Conservation (phyloP, 1,140 invertebrate species). For the Galendromus occidentalis region DNA sequence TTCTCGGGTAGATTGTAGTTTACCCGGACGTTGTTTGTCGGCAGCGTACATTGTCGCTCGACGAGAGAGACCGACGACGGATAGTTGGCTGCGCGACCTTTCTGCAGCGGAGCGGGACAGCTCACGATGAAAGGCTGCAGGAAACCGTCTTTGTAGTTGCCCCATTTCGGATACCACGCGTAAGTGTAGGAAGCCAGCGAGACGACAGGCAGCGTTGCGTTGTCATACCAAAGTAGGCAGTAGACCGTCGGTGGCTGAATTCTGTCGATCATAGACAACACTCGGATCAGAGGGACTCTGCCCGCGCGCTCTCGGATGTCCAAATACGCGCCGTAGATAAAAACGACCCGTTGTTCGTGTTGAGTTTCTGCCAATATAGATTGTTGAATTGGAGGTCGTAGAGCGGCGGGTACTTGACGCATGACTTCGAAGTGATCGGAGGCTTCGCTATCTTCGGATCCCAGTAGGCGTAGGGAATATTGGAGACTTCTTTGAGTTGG, state of each 20-base stretch:
- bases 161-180: constrained; percentile 83
- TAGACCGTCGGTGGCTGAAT: constrained; percentile 59
- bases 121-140: constrained; percentile 76
- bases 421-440: constrained; percentile 44
- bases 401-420: constrained; percentile 54
- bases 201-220: constrained; percentile 51
- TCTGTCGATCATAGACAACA: constrained; percentile 73
- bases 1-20: constrained; percentile 43
- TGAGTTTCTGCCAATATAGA: constrained; percentile 65
- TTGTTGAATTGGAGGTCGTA: constrained; percentile 61
- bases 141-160: constrained; percentile 74
- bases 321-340: constrained; percentile 69
- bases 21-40: constrained; percentile 65
- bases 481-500: constrained; percentile 27
- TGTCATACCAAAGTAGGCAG: constrained; percentile 77
- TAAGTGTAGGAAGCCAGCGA: constrained; percentile 59
- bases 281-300: constrained; percentile 54
- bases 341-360: constrained; percentile 58
- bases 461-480: constrained; percentile 62
- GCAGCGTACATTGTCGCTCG: constrained; percentile 56
- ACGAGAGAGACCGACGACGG: constrained; percentile 69
- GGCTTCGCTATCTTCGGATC: constrained; percentile 45
- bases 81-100: constrained; percentile 29
- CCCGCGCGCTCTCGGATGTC: constrained; percentile 52
- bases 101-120: constrained; percentile 54